Evolutionary conservation across 2,113 vertebrate species (phyloP), one percentile per base, ranked within the genome.

Genomic region (Phocoena phocoena): DNA sequence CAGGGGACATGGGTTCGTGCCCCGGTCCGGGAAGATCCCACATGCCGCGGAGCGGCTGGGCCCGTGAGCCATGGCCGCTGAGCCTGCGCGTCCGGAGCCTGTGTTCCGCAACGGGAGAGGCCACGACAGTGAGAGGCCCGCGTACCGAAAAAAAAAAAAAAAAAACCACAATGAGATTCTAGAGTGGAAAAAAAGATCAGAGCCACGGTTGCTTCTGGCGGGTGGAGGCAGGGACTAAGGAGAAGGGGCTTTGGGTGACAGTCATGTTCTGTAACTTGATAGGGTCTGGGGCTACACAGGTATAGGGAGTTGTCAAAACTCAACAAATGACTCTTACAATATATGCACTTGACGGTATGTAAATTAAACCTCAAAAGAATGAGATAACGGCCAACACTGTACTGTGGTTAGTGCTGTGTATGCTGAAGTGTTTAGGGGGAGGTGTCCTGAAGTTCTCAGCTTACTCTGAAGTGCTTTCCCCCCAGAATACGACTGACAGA

Each of bases 331-430:
- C 36, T 55, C 23, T 71, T 67, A 36, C 67, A 4, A 62, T 79
- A 44, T 6, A 7, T 3, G 7, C 18, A 58, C 20, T 31, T 25
- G 36, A 55, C 12, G 38, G 15, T n/a, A 60, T 10, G 31, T 65
- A 82, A 81, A 79, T 36, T 23, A 77, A 79, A 83, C 62, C 20
- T 92, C 60, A 53, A 76, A 92, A 81, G 53, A 47, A 70, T 58
- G 47, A 83, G 28, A 26, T 47, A 67, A 83, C 17, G 63, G 28
- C 21, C 73, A 36, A 77, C 28, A 14, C 2, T 14, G 21, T 47
- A 33, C 20, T 38, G 36, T n/a, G 38, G 67, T 85, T 62, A 63
- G 23, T 13, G 1, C 4, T 81, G 60, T 26, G 68, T 6, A 55
- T 21, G 71, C 31, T 62, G 58, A 88, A n/a, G 62, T 23, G 33